Evolutionary conservation across 2,797 vertebrate genomes (phyloP).

Genomic region (Antennarius maculatus): DNA sequence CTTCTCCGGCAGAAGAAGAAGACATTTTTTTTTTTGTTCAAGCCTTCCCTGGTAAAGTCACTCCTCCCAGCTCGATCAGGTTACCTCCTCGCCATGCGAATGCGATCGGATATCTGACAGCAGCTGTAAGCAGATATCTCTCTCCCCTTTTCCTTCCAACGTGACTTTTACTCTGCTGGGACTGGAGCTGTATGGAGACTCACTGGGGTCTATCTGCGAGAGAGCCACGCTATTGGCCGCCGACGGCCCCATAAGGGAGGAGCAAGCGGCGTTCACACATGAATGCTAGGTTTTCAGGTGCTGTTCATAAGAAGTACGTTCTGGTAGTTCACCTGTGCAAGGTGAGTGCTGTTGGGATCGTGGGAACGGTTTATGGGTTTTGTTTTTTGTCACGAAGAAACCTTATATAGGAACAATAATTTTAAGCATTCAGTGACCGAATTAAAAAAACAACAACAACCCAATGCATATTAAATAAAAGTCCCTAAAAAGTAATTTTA

Average conservation of each 20-base stretch:
- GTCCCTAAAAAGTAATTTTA: background rate
- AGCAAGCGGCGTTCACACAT: constrained; percentile 73
- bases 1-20: constrained; percentile 91
- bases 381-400: constrained; percentile 41
- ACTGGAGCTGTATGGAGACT: constrained; percentile 87
- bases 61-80: constrained; percentile 93
- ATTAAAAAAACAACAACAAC: background rate
- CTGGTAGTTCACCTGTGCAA: constrained; percentile 79
- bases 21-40: constrained; percentile 90
- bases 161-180: constrained; percentile 92
- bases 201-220: constrained; percentile 79
- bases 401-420: constrained; percentile 1
- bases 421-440: background rate
- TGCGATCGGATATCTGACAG: constrained; percentile 93
- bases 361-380: constrained; percentile 64
- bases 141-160: constrained; percentile 86
- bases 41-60: constrained; percentile 85
- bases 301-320: constrained; percentile 80
- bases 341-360: constrained; percentile 70
- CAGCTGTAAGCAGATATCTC: constrained; percentile 91
- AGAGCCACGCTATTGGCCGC: constrained; percentile 86
- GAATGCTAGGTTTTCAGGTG: constrained; percentile 82
- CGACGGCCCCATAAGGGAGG: constrained; percentile 81
- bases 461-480: too few relatives aligned
- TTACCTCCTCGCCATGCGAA: constrained; percentile 96